Percentiles rank a stretch among this genome's conserved stretches.
Conservation (phyloP, 64 coral and sea anemone species). For the Porites australiensis region DNA sequence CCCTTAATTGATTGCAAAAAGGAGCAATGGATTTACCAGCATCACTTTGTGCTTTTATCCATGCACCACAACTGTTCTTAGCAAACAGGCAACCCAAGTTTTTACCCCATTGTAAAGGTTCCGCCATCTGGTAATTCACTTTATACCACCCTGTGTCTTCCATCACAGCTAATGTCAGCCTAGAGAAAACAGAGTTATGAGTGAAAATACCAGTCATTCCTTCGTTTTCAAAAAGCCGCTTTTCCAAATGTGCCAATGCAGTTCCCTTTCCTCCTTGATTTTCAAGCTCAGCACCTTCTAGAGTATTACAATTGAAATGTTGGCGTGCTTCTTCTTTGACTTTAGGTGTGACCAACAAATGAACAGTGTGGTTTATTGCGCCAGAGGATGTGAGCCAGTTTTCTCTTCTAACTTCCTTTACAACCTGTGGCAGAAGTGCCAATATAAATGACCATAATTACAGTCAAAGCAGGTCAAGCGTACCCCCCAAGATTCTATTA, state of each 20-base stretch:
- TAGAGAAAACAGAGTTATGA: conserved; percentile 90
- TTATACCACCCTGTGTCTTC: conserved; percentile 97
- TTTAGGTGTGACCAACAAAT: conserved; percentile 86
- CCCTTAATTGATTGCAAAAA: conserved; percentile 67
- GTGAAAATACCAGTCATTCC: conserved; percentile 96
- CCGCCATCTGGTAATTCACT: conserved; percentile 85
- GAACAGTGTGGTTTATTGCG: conserved; percentile 54
- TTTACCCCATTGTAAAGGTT: conserved; percentile 86
- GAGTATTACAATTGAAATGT: conserved; percentile 90
- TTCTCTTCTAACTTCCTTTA: conserved; percentile 69
- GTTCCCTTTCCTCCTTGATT: conserved; percentile 91
- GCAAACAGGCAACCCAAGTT: conserved; percentile 93
- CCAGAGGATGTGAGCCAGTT: conserved; percentile 81
- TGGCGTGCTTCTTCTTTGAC: conserved; percentile 79
- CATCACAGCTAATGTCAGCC: conserved; percentile 93
- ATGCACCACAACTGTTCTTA: conserved; percentile 94
- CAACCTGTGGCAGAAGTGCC: conserved; percentile 48
- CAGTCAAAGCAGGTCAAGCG: too few relatives aligned
- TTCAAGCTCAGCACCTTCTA: conserved; percentile 96
- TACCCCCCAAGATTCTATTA: too few relatives aligned
- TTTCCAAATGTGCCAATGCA: conserved; percentile 93
- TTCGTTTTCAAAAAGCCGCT: conserved; percentile 98
- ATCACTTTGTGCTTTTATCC: conserved; percentile 74
- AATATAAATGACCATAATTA: too few relatives aligned
- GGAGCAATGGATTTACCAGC: conserved; percentile 66